Evolutionary conservation across 1,140 invertebrate species (phyloP).

Genomic region (Eupeodes corollae): DNA sequence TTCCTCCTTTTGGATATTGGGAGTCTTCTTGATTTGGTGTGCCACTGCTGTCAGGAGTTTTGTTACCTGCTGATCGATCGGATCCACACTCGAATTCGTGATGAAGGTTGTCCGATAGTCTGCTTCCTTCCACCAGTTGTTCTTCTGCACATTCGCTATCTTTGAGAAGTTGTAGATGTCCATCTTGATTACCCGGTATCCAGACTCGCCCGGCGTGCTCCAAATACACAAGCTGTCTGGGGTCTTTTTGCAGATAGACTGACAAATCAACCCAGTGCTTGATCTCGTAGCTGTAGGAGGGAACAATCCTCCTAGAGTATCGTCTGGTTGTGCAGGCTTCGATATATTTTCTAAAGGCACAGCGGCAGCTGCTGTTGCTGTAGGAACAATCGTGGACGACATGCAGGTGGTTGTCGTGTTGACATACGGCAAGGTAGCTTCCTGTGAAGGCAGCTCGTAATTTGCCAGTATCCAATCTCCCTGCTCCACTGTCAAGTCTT

Average conservation of each 20-base stretch:
- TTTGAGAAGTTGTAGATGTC: conserved; percentile 8
- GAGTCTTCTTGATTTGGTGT: background rate
- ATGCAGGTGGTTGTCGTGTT: conserved; percentile 5
- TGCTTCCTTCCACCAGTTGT: conserved; percentile 8
- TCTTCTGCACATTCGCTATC: conserved; percentile 7
- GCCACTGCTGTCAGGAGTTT: background rate
- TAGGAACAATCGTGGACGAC: conserved; percentile 4
- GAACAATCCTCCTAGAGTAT: conserved; percentile 6
- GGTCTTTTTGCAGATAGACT: conserved; percentile 8
- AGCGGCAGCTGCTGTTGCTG: background rate
- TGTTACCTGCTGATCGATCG: conserved; percentile 1
- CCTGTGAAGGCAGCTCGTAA: too few relatives aligned
- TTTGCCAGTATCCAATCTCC: too few relatives aligned
- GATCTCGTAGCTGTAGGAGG: conserved; percentile 5
- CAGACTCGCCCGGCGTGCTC: conserved; percentile 7
- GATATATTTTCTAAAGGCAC: background rate
- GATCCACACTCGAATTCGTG: conserved; percentile 2
- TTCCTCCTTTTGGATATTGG: background rate
- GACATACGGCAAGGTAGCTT: too few relatives aligned
- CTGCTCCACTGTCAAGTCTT: too few relatives aligned
- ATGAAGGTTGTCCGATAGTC: conserved; percentile 7
- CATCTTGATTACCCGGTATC: conserved; percentile 9
- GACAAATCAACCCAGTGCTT: conserved; percentile 7
- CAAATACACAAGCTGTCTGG: conserved; percentile 1
- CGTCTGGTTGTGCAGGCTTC: background rate